A percentile compares a stretch with the other conserved stretches of the same genome.
These are phyloP conservation scores for Labeo rohita DNA, from an alignment of 2,113 vertebrate genomes.

Conservation along the genomic window DNA sequence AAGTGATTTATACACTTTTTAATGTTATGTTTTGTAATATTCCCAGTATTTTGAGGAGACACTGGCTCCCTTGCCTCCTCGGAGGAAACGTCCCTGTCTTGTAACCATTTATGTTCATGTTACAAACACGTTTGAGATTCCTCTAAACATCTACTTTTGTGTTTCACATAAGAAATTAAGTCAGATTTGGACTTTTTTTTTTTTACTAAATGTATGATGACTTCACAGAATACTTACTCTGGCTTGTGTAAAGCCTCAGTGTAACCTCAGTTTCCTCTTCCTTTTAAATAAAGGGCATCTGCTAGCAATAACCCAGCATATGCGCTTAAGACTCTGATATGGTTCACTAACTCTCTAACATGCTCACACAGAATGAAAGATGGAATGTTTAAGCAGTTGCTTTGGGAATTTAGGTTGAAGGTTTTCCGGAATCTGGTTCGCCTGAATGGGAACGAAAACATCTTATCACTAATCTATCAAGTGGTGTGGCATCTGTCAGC, in stretches of 20 bases:
- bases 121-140: neutral
- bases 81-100: too few species aligned
- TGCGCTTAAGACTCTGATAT: neutral
- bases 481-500: neutral
- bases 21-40: too few species aligned
- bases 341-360: neutral
- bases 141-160: neutral
- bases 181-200: neutral
- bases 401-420: neutral
- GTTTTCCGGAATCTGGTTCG: neutral
- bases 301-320: slow-evolving; percentile 52
- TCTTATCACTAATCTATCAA: slow-evolving; percentile 7
- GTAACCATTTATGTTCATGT: too few species aligned
- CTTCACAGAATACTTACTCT: neutral
- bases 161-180: neutral
- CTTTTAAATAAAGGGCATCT: slow-evolving; percentile 40
- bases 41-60: too few species aligned
- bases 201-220: neutral
- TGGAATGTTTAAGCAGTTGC: slow-evolving; percentile 11
- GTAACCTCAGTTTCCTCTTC: slow-evolving; percentile 34
- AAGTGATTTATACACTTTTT: too few species aligned
- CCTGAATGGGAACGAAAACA: neutral
- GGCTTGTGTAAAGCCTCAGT: neutral
- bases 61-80: too few species aligned
- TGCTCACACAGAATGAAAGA: neutral